Conservation (phyloP, 2,113 vertebrate genomes). For the Pomatostomus ruficeps region DNA sequence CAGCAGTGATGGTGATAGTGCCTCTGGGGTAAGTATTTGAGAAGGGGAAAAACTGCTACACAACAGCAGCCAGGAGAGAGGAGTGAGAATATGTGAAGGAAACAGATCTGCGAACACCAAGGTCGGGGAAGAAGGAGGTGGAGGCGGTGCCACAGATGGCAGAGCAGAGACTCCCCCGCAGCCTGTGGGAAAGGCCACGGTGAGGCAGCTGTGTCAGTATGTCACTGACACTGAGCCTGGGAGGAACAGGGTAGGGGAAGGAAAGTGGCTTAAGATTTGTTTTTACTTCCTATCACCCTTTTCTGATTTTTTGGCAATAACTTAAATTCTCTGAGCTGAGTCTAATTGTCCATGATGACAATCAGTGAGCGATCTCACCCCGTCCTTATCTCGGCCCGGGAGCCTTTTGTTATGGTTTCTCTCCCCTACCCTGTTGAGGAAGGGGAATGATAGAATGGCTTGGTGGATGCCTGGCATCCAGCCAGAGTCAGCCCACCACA, state of each 20-base stretch:
- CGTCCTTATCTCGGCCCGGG: accelerated
- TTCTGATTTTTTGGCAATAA: not conserved
- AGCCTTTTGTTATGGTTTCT: not conserved
- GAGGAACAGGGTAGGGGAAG: not conserved
- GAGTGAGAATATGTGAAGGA: not conserved
- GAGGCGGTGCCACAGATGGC: not conserved
- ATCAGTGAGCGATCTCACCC: not conserved
- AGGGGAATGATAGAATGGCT: not conserved
- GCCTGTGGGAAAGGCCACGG: accelerated
- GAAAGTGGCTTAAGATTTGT: not conserved
- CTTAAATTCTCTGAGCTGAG: not conserved
- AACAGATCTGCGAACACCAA: not conserved
- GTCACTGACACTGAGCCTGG: not conserved
- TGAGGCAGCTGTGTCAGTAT: not conserved
- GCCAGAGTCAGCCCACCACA: not conserved
- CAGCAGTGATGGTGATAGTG: accelerated
- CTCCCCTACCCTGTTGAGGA: not conserved
- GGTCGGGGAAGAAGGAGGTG: not conserved
- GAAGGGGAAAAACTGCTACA: not conserved
- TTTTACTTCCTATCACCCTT: not conserved
- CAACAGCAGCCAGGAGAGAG: not conserved
- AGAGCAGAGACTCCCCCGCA: not conserved
- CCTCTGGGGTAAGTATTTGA: not conserved
- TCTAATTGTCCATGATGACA: not conserved
- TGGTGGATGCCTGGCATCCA: not conserved